These are phyloP conservation scores for Athene cunicularia DNA, from an alignment of 2,113 vertebrate genomes.

Conservation along the genomic window DNA sequence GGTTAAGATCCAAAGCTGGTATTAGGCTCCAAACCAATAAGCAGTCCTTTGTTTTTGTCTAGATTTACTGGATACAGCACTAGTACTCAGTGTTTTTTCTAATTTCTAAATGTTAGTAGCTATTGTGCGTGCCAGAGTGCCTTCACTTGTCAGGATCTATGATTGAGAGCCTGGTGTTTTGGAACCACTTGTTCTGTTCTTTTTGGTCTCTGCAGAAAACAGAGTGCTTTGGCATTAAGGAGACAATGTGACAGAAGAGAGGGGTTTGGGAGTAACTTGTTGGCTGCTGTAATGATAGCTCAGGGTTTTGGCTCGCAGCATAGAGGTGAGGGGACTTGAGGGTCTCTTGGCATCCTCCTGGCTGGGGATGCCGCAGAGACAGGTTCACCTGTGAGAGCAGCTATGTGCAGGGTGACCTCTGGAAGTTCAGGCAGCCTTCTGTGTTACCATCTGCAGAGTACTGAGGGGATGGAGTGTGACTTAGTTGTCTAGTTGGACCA, in stretches of 20 bases:
- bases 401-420: accelerated
- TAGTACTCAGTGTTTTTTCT: neutral
- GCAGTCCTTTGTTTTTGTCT: neutral
- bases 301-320: neutral
- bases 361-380: neutral
- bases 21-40: neutral
- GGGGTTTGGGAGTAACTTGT: neutral
- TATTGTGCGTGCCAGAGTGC: neutral
- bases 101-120: neutral
- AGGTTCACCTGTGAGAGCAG: neutral
- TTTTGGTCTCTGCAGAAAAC: neutral
- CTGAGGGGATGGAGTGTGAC: neutral
- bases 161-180: neutral
- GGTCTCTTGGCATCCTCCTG: neutral
- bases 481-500: neutral
- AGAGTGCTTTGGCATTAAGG: accelerated
- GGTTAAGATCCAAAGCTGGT: neutral
- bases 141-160: neutral
- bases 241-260: accelerated
- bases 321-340: too few relatives aligned
- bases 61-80: neutral
- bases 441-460: neutral
- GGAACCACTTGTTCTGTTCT: neutral
- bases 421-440: neutral
- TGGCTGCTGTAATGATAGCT: neutral